Evolutionary conservation across 1,140 invertebrate species (phyloP), one percentile per base, ranked within the genome.

Genomic region (Habropoda laboriosa): DNA sequence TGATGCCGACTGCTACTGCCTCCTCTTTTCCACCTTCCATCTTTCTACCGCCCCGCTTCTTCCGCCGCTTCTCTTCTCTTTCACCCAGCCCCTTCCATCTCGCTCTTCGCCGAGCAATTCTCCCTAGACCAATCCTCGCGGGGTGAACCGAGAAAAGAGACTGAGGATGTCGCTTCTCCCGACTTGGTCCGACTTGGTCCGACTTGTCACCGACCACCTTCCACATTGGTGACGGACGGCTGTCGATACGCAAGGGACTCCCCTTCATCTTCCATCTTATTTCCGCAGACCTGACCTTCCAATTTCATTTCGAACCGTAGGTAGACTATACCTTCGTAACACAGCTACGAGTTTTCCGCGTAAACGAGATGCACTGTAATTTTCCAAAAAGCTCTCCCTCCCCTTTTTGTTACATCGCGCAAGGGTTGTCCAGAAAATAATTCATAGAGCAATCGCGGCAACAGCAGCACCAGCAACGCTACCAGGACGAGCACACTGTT

Each of bases 371-470:
- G n/a, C n/a, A 80, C 87, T 87, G 88, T 92, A 92, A 92, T 91
- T 92, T 92, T 89, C 85, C 88, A 93, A 93, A 93, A 92, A 92
- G 91, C 89, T 80, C 87, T 70, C 68, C 70, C 71, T 63, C 76
- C 63, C 70, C 68, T 57, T 80, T n/a, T 83, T 75, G 71, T 73
- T 58, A 79, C 60, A 58, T 80, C 80, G 79, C 78, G 82, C 76
- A 85, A 87, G 83, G 85, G 86, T 86, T 87, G 86, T 75, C 88
- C 86, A 88, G 82, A 90, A 88, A 92, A 92, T 92, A 92, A 93
- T 90, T 92, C 91, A 92, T 85, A 81, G 64, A 82, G 70, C 79
- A 75, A 81, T 81, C 77, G 71, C 75, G 57, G 58, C 85, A 77
- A 71, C 75, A 73, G 80, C 83, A 86, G 81, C 79, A 80, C 80